Evolutionary conservation across 1,140 invertebrate genomes (phyloP).

Genomic region (Sinella curviseta): DNA sequence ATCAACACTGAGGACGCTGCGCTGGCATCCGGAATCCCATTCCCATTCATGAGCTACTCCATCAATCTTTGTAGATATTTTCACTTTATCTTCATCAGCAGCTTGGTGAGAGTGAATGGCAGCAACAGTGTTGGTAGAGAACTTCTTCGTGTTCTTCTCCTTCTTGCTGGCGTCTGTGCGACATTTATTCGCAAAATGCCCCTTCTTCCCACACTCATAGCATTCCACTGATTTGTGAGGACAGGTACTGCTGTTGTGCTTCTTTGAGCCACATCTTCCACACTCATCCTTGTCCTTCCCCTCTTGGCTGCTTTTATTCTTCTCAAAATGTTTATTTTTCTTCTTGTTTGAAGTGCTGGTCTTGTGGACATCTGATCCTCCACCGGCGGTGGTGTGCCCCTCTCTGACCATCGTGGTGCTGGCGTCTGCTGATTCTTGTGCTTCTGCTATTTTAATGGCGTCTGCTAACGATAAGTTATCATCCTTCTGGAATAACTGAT

Average conservation of each 20-base stretch:
- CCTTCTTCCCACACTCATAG: not conserved
- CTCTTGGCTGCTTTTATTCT: not conserved
- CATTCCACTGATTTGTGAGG: slow-evolving; percentile 1
- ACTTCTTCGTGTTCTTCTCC: not conserved
- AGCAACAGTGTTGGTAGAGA: not conserved
- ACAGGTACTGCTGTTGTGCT: not conserved
- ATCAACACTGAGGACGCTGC: not conserved
- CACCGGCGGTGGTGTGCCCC: not conserved
- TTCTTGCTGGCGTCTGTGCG: not conserved
- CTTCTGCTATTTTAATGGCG: not conserved
- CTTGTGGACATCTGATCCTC: not conserved
- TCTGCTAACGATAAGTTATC: not conserved
- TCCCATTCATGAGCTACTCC: not conserved
- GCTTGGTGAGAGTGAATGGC: not conserved
- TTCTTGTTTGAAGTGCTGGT: not conserved
- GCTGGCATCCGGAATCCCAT: not conserved
- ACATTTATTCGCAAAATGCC: not conserved
- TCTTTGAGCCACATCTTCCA: slow-evolving; percentile 1
- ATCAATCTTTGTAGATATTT: not conserved
- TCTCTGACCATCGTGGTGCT: not conserved
- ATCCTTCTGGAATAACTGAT: slow-evolving; percentile 3
- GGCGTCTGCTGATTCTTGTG: not conserved
- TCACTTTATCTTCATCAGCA: not conserved
- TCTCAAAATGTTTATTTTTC: not conserved
- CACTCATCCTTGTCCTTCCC: not conserved